Evolutionary conservation across 2,888 invertebrate species (phyloP).

Genomic region (Melanostoma scalare): DNA sequence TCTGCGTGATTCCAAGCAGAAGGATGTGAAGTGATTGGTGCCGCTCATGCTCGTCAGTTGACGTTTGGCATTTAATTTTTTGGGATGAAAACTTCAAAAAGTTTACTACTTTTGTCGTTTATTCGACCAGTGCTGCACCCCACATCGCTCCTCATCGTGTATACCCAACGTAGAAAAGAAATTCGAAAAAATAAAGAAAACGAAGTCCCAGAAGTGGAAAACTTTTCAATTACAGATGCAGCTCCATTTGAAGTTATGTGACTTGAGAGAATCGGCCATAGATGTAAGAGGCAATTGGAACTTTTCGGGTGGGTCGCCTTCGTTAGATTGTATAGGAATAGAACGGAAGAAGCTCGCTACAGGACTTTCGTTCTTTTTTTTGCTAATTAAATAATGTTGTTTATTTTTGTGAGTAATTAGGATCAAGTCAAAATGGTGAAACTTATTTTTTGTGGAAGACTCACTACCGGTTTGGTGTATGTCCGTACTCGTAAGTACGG

Average conservation of each 20-base stretch:
- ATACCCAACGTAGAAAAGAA: neutral
- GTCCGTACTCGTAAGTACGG: too few species aligned
- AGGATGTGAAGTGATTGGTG: slow-evolving; percentile 52
- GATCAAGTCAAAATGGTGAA: slow-evolving; percentile 46
- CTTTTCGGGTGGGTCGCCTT: slow-evolving; percentile 7
- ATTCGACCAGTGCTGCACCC: slow-evolving; percentile 3
- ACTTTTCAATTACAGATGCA: slow-evolving; percentile 73
- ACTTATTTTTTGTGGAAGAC: slow-evolving; percentile 42
- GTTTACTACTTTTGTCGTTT: slow-evolving; percentile 50
- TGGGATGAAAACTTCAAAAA: slow-evolving; percentile 55
- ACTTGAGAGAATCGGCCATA: slow-evolving; percentile 53
- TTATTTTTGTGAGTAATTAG: slow-evolving; percentile 67
- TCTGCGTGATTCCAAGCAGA: slow-evolving; percentile 67
- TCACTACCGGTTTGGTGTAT: neutral
- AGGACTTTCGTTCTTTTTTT: slow-evolving; percentile 60
- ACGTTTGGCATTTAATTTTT: slow-evolving; percentile 42
- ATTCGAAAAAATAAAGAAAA: slow-evolving; percentile 2
- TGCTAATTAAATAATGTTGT: slow-evolving; percentile 70
- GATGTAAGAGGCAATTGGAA: slow-evolving; percentile 60
- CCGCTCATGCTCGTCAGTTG: slow-evolving; percentile 35
- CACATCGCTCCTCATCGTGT: slow-evolving; percentile 7
- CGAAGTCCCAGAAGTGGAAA: slow-evolving; percentile 52
- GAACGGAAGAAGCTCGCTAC: neutral
- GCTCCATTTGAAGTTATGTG: slow-evolving; percentile 70
- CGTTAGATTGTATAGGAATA: slow-evolving; percentile 4